Percentiles rank a stretch among this genome's conserved stretches.
These are phyloP conservation scores for Garrulus glandarius DNA, from an alignment of 2,797 vertebrate genomes.

Conservation along the genomic window DNA sequence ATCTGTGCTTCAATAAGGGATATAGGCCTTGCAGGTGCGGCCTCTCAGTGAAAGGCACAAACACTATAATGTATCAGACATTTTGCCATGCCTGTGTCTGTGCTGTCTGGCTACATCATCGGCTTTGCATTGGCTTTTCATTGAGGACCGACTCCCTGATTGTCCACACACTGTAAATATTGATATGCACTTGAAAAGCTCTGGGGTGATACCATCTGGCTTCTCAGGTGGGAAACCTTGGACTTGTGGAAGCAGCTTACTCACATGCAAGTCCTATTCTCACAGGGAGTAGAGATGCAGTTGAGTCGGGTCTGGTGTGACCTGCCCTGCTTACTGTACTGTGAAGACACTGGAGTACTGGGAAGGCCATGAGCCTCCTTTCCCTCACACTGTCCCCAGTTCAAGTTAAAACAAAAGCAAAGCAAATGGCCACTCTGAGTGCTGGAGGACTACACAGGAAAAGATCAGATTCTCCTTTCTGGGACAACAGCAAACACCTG, in stretches of 20 bases:
- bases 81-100: neutral
- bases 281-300: neutral
- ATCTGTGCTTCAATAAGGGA: neutral
- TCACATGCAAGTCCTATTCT: neutral
- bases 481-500: neutral
- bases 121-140: neutral
- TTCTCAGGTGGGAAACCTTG: neutral
- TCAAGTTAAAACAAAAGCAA: neutral
- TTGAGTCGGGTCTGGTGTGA: neutral
- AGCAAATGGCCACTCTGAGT: neutral
- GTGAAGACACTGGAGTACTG: neutral
- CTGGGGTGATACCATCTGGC: neutral
- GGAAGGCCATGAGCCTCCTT: neutral
- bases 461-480: neutral
- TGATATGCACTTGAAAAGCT: neutral
- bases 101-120: neutral
- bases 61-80: accelerated
- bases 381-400: neutral
- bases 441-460: neutral
- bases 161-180: neutral
- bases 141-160: neutral
- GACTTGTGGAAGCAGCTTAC: neutral
- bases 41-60: neutral
- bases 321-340: neutral
- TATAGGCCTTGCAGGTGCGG: neutral